phyloP scores from a whole-genome alignment of 2,888 invertebrate species.

The Melitaea athalia region DNA sequence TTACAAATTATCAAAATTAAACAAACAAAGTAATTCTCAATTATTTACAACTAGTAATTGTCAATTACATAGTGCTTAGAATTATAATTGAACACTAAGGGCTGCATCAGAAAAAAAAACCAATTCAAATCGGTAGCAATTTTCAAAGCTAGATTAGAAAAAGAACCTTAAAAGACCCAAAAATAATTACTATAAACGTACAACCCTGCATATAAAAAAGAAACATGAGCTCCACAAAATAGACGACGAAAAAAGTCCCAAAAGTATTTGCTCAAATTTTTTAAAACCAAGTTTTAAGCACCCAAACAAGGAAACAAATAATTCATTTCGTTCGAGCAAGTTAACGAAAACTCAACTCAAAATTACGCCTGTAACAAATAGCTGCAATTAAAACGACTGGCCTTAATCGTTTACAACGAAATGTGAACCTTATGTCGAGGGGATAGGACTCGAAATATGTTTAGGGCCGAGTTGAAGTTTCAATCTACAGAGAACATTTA shows the following conservation, averaged over 20 bases:
- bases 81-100: no score
- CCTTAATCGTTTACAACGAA: conserved; percentile 5
- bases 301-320: conserved; percentile 5
- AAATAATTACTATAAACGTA: neutral
- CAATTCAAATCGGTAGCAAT: neutral
- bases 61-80: no score
- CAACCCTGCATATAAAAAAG: neutral
- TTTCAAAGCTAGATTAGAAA: neutral
- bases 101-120: no score
- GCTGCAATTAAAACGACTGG: conserved; percentile 28
- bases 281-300: neutral
- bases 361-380: conserved; percentile 33
- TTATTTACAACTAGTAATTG: no score
- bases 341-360: conserved; percentile 26
- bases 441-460: conserved; percentile 10
- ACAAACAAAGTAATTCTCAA: no score
- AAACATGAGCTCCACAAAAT: neutral
- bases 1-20: no score
- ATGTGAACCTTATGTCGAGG: conserved; percentile 10
- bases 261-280: neutral
- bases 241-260: neutral
- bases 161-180: neutral
- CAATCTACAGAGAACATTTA: conserved; percentile 32
- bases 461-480: conserved; percentile 14
- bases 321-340: conserved; percentile 17